These are phyloP conservation scores for Morone chrysops DNA, from an alignment of 2,113 vertebrate genomes.

Conservation along the genomic window DNA sequence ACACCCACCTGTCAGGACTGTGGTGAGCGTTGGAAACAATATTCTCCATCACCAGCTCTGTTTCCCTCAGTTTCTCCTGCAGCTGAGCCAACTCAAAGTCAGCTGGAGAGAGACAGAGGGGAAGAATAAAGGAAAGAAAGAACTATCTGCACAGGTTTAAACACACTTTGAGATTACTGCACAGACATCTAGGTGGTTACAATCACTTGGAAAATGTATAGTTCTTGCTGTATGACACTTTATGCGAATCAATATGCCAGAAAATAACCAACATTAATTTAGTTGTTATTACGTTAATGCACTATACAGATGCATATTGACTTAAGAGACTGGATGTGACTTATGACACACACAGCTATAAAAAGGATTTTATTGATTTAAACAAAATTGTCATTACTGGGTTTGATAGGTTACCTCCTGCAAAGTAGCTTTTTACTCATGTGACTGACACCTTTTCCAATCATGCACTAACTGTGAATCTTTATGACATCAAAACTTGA, in stretches of 20 bases:
- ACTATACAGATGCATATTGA: background rate
- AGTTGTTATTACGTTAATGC: constrained; percentile 38
- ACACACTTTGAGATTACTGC: background rate
- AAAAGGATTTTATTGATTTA: background rate
- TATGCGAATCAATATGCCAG: background rate
- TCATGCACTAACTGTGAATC: background rate
- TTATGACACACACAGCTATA: background rate
- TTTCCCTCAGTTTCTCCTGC: constrained; percentile 94
- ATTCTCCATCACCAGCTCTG: constrained; percentile 95
- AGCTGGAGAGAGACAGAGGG: constrained; percentile 81
- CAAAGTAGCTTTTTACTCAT: background rate
- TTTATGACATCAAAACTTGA: background rate
- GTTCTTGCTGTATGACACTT: background rate
- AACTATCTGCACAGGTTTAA: background rate
- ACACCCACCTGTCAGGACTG: constrained; percentile 86
- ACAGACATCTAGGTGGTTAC: background rate
- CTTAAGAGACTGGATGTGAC: constrained; percentile 12
- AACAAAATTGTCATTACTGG: background rate
- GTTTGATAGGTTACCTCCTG: no score
- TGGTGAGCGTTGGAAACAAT: constrained; percentile 89
- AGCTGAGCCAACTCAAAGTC: constrained; percentile 94
- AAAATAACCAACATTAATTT: constrained; percentile 4
- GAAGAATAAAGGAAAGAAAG: background rate
- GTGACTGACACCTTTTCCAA: background rate
- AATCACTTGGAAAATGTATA: background rate